phyloP scores from a whole-genome alignment of 2,797 vertebrate genomes.

The Darevskia nairensis region DNA sequence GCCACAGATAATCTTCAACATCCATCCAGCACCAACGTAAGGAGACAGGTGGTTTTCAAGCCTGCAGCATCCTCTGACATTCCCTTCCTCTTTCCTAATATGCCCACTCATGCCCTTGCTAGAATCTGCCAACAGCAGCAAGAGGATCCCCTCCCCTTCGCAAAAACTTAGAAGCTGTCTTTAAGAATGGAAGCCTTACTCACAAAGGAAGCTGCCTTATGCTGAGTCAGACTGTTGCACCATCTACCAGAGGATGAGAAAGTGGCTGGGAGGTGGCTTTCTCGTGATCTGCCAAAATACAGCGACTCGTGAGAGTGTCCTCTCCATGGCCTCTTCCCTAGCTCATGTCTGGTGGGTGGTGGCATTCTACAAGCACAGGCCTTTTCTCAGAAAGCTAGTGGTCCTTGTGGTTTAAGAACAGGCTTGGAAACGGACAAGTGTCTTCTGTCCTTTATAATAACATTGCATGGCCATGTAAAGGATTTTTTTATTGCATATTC shows the following conservation, averaged over 20 bases:
- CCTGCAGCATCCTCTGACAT: too few species aligned
- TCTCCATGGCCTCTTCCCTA: neutral
- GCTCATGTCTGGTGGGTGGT: neutral
- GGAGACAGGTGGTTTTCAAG: slow-evolving; percentile 10
- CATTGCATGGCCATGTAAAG: too few species aligned
- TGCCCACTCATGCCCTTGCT: neutral
- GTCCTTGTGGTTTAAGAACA: neutral
- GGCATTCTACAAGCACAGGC: neutral
- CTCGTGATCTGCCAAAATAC: neutral
- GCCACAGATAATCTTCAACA: slow-evolving; percentile 97
- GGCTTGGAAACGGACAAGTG: neutral
- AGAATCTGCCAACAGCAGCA: neutral
- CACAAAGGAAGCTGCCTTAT: neutral
- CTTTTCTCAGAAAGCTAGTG: neutral
- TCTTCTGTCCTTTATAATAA: too few species aligned
- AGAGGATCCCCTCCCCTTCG: neutral
- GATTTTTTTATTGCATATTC: neutral
- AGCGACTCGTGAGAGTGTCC: neutral
- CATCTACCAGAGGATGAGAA: neutral
- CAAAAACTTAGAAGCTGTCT: neutral
- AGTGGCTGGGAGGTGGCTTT: neutral
- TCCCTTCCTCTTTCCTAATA: too few species aligned
- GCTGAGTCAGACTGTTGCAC: neutral
- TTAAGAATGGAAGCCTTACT: neutral
- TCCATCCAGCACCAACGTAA: slow-evolving; percentile 94